phyloP scores from a whole-genome alignment of 2,113 vertebrate genomes.

The Myxocyprinus asiaticus region DNA sequence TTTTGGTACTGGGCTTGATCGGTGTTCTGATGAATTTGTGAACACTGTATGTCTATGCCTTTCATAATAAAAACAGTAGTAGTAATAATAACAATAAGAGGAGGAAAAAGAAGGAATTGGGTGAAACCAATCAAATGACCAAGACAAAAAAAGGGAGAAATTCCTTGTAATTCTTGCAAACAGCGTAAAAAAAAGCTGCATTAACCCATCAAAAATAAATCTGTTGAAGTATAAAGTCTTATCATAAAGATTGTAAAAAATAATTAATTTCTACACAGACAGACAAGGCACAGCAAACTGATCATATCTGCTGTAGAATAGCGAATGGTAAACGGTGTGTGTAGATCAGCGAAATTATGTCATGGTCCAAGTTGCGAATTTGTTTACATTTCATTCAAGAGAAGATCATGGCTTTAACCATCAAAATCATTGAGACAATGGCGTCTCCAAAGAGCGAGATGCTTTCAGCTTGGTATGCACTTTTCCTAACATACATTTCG shows the following conservation, averaged over 20 bases:
- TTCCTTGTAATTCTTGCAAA: neutral
- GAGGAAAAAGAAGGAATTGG: no score
- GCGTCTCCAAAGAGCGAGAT: no score
- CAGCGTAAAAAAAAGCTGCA: conserved; percentile 8
- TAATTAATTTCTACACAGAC: neutral
- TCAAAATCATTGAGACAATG: no score
- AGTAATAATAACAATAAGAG: neutral
- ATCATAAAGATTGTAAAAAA: neutral
- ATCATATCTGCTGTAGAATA: neutral
- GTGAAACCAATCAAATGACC: neutral
- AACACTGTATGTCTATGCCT: conserved; percentile 13
- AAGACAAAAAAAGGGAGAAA: neutral
- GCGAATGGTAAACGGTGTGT: no score
- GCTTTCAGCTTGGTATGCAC: no score
- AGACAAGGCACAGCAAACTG: conserved; percentile 40
- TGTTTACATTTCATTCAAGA: no score
- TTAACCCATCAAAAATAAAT: conserved; percentile 19
- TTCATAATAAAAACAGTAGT: neutral
- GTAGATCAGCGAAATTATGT: no score
- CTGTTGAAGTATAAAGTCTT: conserved; percentile 27
- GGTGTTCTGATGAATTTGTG: neutral
- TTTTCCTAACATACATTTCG: neutral
- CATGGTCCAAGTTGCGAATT: no score
- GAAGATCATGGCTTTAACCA: no score
- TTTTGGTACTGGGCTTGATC: neutral